Base-by-base conservation (phyloP, 2,797 vertebrate genomes). In the Steatocranus sp. region DNA sequence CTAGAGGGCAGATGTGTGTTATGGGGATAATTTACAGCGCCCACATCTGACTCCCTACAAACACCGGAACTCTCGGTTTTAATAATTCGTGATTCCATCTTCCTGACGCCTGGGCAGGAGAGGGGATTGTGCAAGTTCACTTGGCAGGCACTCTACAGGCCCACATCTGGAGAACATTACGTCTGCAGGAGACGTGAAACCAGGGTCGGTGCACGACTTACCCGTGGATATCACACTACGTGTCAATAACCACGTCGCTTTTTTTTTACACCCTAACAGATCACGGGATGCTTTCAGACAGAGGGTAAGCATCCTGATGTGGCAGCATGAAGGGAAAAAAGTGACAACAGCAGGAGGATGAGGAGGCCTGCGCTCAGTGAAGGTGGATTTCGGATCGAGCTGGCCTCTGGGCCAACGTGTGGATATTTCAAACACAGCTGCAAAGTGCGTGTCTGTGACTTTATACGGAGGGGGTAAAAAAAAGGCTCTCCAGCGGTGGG, bases 111-210 rank as follows among this genome's bases (percentile, higher is more conserved):
- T 85, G 96, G 94, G 95, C 95, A 95, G 93, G 83, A 89, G 93
- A 88, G 84, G 83, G 82, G 94, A 95, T 96, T 97, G 96, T 94
- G 96, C 92, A 96, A 96, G 96, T 95, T 95, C 88, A 96, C 96
- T 96, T 96, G 96, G 96, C 96, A 96, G 91, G 75, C 91, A 70
- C 84, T 93, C 90, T 87, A 82, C 80, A 86, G 88, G 84, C 94
- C 84, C 68, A 95, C 96, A 97, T 97, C 96, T 96, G 95, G 96
- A 97, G 94, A 96, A 88, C 90, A 96, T 97, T 96, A 95, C 86
- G 85, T 90, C 89, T 93, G 90, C 86, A 94, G 92, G 89, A 94
- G 93, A 94, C 94, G 86, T 88, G 92, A 93, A 95, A 94, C 94
- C 92, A 91, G 92, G 87, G 92, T 93, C 88, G 88, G 83, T 91